Evolutionary conservation across 1,140 invertebrate species (phyloP).

Genomic region (Ylistrum balloti): DNA sequence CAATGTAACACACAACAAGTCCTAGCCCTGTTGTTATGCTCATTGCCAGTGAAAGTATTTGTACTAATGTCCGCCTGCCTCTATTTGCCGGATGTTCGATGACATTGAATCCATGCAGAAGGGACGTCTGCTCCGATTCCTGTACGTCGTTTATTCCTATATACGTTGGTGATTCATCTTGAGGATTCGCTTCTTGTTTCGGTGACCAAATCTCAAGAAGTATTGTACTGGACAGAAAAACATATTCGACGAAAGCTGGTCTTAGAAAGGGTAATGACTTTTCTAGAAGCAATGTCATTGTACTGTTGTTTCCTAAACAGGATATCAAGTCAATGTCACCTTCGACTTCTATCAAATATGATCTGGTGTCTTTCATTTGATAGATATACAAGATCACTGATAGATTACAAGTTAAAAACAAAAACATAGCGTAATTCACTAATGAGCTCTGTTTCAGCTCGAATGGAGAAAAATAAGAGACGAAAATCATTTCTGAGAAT

Average conservation of each 20-base stretch:
- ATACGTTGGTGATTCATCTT: not conserved
- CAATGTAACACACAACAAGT: not conserved
- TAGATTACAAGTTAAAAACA: not conserved
- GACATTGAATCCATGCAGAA: not conserved
- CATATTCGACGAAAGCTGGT: not conserved
- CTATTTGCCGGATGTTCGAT: not conserved
- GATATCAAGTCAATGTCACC: not conserved
- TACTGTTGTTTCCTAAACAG: not conserved
- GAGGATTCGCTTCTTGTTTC: not conserved
- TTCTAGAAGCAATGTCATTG: not conserved
- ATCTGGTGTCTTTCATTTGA: not conserved
- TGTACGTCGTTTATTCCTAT: not conserved
- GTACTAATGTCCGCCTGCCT: not conserved
- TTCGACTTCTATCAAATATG: not conserved
- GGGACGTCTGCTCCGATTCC: not conserved
- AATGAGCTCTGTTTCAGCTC: not conserved
- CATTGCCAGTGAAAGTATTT: not conserved
- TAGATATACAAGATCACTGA: not conserved
- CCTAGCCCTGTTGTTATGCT: not conserved
- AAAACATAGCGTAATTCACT: not conserved
- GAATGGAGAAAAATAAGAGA: not conserved
- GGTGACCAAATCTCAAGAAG: not conserved
- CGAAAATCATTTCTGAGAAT: not conserved
- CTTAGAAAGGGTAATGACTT: not conserved
- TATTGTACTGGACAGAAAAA: not conserved